These are phyloP conservation scores for Calcarius lapponicus DNA, from an alignment of 2,797 vertebrate genomes.

Conservation along the genomic window DNA sequence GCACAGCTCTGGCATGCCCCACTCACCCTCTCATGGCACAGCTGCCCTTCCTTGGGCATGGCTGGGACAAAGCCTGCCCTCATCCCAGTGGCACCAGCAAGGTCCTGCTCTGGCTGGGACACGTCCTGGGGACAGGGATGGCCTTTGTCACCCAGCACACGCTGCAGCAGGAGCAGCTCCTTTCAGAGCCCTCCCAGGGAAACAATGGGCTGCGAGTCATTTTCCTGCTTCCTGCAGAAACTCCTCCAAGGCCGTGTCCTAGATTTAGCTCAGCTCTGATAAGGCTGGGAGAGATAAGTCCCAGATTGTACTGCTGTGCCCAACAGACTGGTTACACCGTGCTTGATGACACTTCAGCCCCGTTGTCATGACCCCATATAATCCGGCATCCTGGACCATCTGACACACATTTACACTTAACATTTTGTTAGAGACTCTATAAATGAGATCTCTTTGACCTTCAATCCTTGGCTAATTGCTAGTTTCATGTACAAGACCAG, in stretches of 20 bases:
- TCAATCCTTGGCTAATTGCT: constrained; percentile 83
- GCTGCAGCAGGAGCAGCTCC: neutral
- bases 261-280: constrained; percentile 61
- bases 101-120: accelerated
- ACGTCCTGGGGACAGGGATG: accelerated
- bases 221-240: constrained; percentile 23
- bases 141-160: accelerated
- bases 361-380: constrained; percentile 76
- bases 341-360: constrained; percentile 76
- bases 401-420: constrained; percentile 97
- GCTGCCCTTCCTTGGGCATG: neutral
- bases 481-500: constrained; percentile 81
- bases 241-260: constrained; percentile 58
- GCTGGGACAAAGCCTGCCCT: neutral
- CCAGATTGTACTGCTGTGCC: constrained; percentile 76
- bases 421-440: constrained; percentile 84
- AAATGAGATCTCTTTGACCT: constrained; percentile 85
- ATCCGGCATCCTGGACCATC: constrained; percentile 88
- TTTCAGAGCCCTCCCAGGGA: neutral
- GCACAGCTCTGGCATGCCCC: neutral
- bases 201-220: neutral
- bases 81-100: neutral
- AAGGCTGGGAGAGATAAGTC: constrained; percentile 62
- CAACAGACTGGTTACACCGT: constrained; percentile 64
- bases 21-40: neutral